These are phyloP conservation scores for Yponomeuta plumbellus DNA, from an alignment of 2,888 invertebrate species.

Conservation along the genomic window DNA sequence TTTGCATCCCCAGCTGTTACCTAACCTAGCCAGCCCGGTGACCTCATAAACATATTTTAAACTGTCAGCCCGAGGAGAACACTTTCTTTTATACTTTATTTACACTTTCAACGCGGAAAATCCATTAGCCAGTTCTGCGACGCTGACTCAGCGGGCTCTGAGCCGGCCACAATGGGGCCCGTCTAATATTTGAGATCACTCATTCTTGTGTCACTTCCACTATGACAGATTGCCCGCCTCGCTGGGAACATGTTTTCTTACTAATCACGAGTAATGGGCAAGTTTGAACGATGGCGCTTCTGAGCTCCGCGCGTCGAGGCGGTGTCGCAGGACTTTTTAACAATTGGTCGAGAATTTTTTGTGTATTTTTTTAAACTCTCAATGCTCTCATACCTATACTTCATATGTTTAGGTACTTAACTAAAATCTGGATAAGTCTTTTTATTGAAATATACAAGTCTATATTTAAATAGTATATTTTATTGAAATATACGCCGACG, in stretches of 20 bases:
- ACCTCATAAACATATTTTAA: slow-evolving; percentile 4
- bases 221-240: slow-evolving; percentile 38
- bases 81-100: slow-evolving; percentile 24
- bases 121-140: slow-evolving; percentile 38
- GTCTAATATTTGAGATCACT: slow-evolving; percentile 58
- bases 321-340: no score
- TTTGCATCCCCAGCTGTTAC: no score
- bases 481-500: no score
- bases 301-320: no score
- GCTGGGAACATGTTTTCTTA: slow-evolving; percentile 15
- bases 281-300: slow-evolving; percentile 3
- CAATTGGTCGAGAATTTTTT: no score
- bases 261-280: slow-evolving; percentile 19
- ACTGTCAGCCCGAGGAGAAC: neutral
- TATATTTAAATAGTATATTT: no score
- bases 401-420: no score
- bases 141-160: slow-evolving; percentile 35
- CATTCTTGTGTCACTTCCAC: slow-evolving; percentile 50
- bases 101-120: slow-evolving; percentile 29
- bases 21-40: no score
- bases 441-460: no score
- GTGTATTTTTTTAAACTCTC: no score
- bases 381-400: no score
- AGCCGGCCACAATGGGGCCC: slow-evolving; percentile 29
- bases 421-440: no score